phyloP scores from a whole-genome alignment of 2,113 vertebrate species.

The Sinocyclocheilus grahami region DNA sequence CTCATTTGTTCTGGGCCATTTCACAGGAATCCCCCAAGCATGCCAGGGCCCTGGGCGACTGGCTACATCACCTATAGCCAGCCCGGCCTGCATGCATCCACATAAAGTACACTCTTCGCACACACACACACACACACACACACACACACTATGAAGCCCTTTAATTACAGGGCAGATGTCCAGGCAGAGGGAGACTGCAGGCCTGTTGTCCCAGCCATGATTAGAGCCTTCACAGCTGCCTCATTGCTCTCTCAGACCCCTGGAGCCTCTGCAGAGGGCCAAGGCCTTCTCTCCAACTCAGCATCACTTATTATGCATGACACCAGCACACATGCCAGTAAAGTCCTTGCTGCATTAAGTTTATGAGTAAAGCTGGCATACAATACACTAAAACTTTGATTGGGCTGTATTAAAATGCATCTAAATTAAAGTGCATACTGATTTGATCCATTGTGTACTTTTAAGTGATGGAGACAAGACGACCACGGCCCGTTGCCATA shows the following conservation, averaged over 20 bases:
- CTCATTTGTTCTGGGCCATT: neutral
- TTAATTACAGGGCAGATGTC: conserved; percentile 65
- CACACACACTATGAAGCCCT: conserved; percentile 47
- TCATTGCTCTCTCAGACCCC: conserved; percentile 1
- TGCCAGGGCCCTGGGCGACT: neutral
- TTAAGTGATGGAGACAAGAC: conserved; percentile 34
- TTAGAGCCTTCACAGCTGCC: conserved; percentile 57
- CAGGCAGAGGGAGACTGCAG: conserved; percentile 52
- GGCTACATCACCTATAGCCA: neutral
- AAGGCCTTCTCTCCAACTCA: conserved; percentile 47
- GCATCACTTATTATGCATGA: conserved; percentile 10
- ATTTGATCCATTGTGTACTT: conserved; percentile 45
- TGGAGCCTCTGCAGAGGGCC: conserved; percentile 37
- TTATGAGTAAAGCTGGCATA: conserved; percentile 3
- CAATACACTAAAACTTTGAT: conserved; percentile 37
- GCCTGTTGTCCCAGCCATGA: conserved; percentile 55
- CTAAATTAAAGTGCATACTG: conserved; percentile 25
- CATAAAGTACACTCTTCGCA: neutral
- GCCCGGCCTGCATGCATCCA: neutral
- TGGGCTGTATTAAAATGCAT: conserved; percentile 30
- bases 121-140: conserved; percentile 7
- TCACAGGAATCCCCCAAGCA: neutral
- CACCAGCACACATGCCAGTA: conserved; percentile 15
- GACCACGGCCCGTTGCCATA: conserved; percentile 34
- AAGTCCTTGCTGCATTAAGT: neutral